Conservation (phyloP, 2,797 vertebrate genomes). For the Odontamblyopus rebecca region DNA sequence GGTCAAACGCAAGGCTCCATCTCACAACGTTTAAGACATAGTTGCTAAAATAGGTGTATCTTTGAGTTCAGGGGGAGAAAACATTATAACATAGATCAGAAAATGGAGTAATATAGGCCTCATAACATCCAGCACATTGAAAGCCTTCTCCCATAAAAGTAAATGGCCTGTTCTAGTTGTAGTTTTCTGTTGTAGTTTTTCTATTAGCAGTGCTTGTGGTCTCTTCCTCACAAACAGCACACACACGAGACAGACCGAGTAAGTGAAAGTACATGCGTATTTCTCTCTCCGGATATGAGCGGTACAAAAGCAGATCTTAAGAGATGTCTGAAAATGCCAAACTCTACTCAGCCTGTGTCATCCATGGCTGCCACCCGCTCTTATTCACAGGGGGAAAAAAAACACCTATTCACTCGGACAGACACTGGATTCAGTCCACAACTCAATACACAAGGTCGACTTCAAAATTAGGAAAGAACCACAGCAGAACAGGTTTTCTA, state of each 20-base stretch:
- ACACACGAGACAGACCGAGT: not conserved
- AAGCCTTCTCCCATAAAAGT: not conserved
- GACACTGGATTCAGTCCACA: not conserved
- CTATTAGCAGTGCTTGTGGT: not conserved
- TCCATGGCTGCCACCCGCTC: slow-evolving; percentile 5
- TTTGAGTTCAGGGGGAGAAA: too few relatives aligned
- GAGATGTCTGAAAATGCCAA: slow-evolving; percentile 43
- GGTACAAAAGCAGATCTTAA: slow-evolving; percentile 22
- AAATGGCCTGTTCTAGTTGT: not conserved
- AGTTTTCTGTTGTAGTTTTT: not conserved
- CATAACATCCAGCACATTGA: not conserved
- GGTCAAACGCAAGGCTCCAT: too few relatives aligned
- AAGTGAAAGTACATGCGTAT: slow-evolving; percentile 3
- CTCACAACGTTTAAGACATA: too few relatives aligned
- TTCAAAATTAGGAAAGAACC: too few relatives aligned
- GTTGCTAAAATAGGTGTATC: too few relatives aligned
- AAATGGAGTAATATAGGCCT: too few relatives aligned
- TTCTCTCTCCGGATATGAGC: slow-evolving; percentile 19
- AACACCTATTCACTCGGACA: not conserved
- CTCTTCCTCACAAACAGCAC: not conserved
- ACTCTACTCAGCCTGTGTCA: slow-evolving; percentile 10
- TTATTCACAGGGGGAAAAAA: slow-evolving; percentile 1
- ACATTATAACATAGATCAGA: too few relatives aligned
- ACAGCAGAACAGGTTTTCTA: too few relatives aligned
- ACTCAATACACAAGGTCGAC: too few relatives aligned